Base-by-base conservation (phyloP, 2,888 invertebrate genomes). In the Poecilobothrus nobilitatus region DNA sequence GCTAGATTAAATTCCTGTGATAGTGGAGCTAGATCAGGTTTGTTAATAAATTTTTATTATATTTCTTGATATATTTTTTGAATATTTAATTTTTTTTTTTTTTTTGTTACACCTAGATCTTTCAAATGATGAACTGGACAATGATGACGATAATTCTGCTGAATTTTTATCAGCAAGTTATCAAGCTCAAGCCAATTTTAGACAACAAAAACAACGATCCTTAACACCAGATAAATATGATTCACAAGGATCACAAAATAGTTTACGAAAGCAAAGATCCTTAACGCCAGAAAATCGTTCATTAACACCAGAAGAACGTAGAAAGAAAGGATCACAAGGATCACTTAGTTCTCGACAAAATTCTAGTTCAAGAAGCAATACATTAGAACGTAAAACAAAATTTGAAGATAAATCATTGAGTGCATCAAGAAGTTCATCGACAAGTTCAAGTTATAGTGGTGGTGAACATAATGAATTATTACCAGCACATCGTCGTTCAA, bases 71-170 rank as follows among this genome's bases (percentile, higher is more conserved):
- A n/a, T n/a, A n/a, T n/a, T n/a, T n/a, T n/a, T n/a, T n/a, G n/a
- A n/a, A n/a, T n/a, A n/a, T 21, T 62, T 62, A 67, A 63, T 63
- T 37, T 62, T 22, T 7, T 6, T 12, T 63, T 22, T 64, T 64
- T 64, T 64, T 18, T 15, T 22, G 18, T 33, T 7, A 64, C 4
- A 22, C 27, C 27, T 67, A 76, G 84, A 85, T 78, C 84, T 85
- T 10, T 85, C 85, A 37, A 81, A 86, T 27, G 86, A 85, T 69
- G 85, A 85, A 66, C 80, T 85, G 72, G 85, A 85, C 71, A 84
- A 84, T 70, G 85, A 85, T 69, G 84, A 80, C 67, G 77, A 77
- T 65, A 78, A 77, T 66, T 76, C 79, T 7, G 78, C 75, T 53
- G 80, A 81, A 72, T 81, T 80, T 64, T 76, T 81, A 2, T 78